Evolutionary conservation across 2,888 invertebrate species (phyloP).

Genomic region (Rhagonycha fulva): DNA sequence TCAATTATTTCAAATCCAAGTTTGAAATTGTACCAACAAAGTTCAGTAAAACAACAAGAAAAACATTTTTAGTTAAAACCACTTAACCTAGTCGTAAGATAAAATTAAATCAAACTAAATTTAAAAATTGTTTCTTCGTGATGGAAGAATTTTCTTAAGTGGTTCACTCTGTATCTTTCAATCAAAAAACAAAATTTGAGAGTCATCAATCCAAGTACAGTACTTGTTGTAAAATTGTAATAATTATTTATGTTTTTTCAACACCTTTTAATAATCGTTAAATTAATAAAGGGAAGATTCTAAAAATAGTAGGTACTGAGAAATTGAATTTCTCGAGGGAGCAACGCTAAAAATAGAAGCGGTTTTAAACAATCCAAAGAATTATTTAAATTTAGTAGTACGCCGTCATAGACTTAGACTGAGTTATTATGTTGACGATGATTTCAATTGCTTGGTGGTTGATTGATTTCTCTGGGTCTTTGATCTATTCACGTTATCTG

Average conservation of each 20-base stretch:
- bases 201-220: neutral
- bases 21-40: too few species aligned
- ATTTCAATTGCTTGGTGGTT: neutral
- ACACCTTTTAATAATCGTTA: neutral
- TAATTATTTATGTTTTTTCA: neutral
- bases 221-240: neutral
- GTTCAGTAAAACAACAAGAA: too few species aligned
- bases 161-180: neutral
- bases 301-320: neutral
- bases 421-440: neutral
- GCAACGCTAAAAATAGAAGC: neutral
- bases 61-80: too few species aligned
- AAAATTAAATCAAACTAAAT: too few species aligned
- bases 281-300: neutral
- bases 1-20: too few species aligned
- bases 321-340: neutral
- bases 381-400: neutral
- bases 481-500: conserved; percentile 17
- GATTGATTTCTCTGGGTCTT: conserved; percentile 24
- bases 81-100: too few species aligned
- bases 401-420: neutral
- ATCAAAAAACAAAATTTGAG: neutral
- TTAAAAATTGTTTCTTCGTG: neutral
- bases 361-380: neutral
- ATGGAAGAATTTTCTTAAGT: neutral